Evolutionary conservation across 2,113 vertebrate species (phyloP), one percentile per base, ranked within the genome.

Genomic region (Aphelocoma coerulescens): DNA sequence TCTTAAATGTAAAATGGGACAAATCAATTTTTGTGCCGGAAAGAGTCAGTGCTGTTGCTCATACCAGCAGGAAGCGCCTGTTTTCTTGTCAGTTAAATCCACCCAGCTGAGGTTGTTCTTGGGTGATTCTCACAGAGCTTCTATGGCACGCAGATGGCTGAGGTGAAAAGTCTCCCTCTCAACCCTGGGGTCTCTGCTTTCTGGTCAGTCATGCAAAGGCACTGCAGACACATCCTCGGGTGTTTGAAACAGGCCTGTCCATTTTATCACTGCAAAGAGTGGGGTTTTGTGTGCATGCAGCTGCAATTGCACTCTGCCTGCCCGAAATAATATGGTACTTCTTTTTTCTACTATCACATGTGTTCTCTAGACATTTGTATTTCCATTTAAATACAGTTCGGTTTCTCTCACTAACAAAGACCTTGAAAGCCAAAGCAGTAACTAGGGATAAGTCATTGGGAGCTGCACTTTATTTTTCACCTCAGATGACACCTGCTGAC

Each of bases 401-500:
- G 24, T 26, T 88, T 74, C 20, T 83, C 18, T 67, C 24, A 27
- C 41, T 48, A 57, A 72, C 13, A n/a, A n/a, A 81, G 68, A 92
- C 32, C 32, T 90, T 93, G 69, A 75, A 94, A 94, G 62, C 19
- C 57, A 39, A 87, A 92, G 41, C 0, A 8, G 23, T 63, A 59
- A 58, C 22, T 55, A 72, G 61, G 52, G 91, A 39, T 58, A 94
- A 67, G 57, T 72, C 23, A 41, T 1, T 69, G 66, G 58, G 74
- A 91, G n/a, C 49, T 88, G 85, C n/a, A 57, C 20, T 84, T 81
- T 84, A 87, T 90, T 96, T 89, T 93, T 92, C 61, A 89, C 57
- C 73, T 78, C 52, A 67, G 66, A 41, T 44, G 85, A 81, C 90
- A 96, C 85, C 90, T 95, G 92, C 93, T 84, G 90, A 91, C 92